Base-by-base conservation (phyloP, 2,888 invertebrate genomes). In the Drosophila parthenogenetica region DNA sequence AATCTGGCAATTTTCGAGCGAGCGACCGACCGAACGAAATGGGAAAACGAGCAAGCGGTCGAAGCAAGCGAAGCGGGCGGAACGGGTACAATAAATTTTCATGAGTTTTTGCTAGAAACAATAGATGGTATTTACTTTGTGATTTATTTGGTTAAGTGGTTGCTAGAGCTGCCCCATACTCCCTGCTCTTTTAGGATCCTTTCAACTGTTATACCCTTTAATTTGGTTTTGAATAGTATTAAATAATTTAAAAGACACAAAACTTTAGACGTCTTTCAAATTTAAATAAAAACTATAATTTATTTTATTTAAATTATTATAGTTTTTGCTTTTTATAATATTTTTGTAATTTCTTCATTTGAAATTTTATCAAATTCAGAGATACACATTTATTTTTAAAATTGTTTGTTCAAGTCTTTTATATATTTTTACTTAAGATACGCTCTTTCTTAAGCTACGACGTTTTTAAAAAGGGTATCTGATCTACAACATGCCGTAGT, bases 51-150 rank as follows among this genome's bases (percentile, higher is more conserved):
- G 8, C 0, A 8, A 29, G 29, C 29, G 8, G 29, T 7, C 8
- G 29, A 5, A 2, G 29, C 29, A 8, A 8, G 8, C 8, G 8
- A 29, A 29, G 43, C 39, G 35, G 59, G 59, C 42, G 61, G 69
- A 62, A 73, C 45, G 55, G 35, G 73, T 67, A 59, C 70, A 68
- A 84, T 82, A 85, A 79, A 86, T 82, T 85, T 79, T 82, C 77
- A 79, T 77, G 86, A 79, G 77, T 82, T 82, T 79, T 73, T 76
- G 66, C 68, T 68, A 69, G 71, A 82, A 82, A 82, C 82, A 85
- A 82, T 83, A 79, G 86, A 86, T 82, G 80, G 86, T 82, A 86
- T 86, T 82, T 82, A 86, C 82, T 79, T 76, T 79, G 81, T 85
- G 85, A 85, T 85, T 81, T 81, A 85, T 85, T 78, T 81, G 79